Conservation (phyloP, 92 coral and sea anemone species). For the Bergia sp. region DNA sequence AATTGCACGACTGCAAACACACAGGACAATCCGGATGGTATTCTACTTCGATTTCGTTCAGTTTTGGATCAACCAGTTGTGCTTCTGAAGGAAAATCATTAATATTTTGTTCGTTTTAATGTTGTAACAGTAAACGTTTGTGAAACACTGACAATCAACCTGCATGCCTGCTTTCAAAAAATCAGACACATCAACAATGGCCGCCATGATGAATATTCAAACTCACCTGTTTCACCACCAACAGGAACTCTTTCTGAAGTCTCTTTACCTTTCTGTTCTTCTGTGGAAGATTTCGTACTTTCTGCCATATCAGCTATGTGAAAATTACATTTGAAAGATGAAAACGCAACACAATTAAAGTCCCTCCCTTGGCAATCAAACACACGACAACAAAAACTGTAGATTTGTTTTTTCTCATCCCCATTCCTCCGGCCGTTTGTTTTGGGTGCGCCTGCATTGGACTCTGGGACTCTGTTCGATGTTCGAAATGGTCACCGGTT, state of each 20-base stretch:
- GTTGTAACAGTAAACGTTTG: neutral
- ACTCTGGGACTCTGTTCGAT: neutral
- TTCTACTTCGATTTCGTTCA: constrained; percentile 75
- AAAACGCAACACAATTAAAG: neutral
- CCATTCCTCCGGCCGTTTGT: constrained; percentile 26
- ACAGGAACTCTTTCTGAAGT: constrained; percentile 11
- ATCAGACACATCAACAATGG: neutral
- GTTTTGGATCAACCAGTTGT: constrained; percentile 49
- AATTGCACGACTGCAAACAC: constrained; percentile 82
- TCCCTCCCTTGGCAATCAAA: constrained; percentile 3
- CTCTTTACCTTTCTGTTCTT: constrained; percentile 8
- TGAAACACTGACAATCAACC: neutral
- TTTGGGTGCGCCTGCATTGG: neutral
- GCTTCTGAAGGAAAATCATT: constrained; percentile 39
- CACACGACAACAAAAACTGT: neutral
- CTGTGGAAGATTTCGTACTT: constrained; percentile 28
- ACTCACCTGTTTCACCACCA: constrained; percentile 33
- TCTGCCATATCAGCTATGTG: constrained; percentile 21
- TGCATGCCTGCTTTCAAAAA: constrained; percentile 36
- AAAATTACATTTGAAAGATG: neutral
- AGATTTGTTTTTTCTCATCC: neutral
- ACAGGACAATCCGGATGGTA: constrained; percentile 95
- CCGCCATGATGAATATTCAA: constrained; percentile 13
- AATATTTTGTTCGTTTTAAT: neutral
- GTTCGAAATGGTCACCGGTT: too few species aligned